Evolutionary conservation across 2,888 invertebrate species (phyloP).

Genomic region (Epiblema foenella): DNA sequence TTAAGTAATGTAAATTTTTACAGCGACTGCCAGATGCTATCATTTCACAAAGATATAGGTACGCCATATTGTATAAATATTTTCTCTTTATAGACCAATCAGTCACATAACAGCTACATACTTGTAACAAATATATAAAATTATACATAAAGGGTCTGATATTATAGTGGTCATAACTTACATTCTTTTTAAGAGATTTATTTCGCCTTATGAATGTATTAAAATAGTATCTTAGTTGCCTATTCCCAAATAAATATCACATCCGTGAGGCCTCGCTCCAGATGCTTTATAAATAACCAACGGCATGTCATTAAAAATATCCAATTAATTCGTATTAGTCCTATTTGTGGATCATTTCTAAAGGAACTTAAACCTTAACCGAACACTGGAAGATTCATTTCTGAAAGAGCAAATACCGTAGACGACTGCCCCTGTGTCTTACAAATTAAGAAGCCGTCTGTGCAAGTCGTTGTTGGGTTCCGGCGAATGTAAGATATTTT

Average conservation of each 20-base stretch:
- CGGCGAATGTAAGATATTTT: slow-evolving; percentile 62
- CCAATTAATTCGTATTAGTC: slow-evolving; percentile 49
- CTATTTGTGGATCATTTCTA: slow-evolving; percentile 36
- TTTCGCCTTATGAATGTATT: slow-evolving; percentile 27
- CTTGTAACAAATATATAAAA: slow-evolving; percentile 38
- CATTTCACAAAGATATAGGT: neutral
- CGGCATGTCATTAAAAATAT: slow-evolving; percentile 47
- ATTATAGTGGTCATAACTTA: neutral
- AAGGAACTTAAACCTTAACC: slow-evolving; percentile 32
- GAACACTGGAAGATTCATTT: slow-evolving; percentile 35
- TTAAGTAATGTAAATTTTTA: neutral
- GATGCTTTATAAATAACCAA: slow-evolving; percentile 48
- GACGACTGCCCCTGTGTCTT: slow-evolving; percentile 51
- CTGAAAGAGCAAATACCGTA: neutral
- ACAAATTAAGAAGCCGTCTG: slow-evolving; percentile 62
- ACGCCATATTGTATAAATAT: neutral
- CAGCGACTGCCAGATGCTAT: neutral
- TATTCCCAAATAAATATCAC: slow-evolving; percentile 47
- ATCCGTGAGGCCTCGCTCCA: slow-evolving; percentile 47
- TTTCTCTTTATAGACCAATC: neutral
- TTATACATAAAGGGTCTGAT: neutral
- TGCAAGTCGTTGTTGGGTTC: slow-evolving; percentile 65
- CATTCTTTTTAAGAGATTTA: slow-evolving; percentile 24
- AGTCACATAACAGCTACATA: slow-evolving; percentile 29
- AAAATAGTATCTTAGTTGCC: slow-evolving; percentile 42